Evolutionary conservation across 2,797 vertebrate genomes (phyloP).

Genomic region (Dendrocincla tyrannina): DNA sequence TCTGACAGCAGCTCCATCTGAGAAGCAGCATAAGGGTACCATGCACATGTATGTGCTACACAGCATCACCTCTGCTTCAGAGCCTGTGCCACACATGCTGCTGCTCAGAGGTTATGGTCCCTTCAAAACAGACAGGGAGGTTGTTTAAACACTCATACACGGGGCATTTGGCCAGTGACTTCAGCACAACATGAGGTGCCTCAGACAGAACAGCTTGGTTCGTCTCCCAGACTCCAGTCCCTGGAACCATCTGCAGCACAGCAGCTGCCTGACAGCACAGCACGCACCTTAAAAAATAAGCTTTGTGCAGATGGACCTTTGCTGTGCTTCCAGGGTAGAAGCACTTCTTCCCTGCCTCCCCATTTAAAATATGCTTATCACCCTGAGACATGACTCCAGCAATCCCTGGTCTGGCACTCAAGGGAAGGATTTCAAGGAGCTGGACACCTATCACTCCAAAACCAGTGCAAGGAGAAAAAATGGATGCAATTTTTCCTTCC

Average conservation of each 20-base stretch:
- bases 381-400: background rate
- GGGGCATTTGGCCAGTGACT: background rate
- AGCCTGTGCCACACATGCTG: background rate
- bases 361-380: background rate
- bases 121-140: background rate
- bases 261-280: background rate
- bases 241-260: background rate
- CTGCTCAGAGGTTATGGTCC: background rate
- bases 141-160: background rate
- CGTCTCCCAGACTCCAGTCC: background rate
- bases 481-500: background rate
- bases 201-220: background rate
- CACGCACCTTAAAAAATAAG: rapidly evolving
- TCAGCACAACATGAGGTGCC: background rate
- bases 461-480: background rate
- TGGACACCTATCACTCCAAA: background rate
- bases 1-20: background rate
- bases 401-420: background rate
- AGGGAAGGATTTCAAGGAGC: background rate
- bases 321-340: background rate
- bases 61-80: background rate
- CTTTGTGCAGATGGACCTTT: background rate
- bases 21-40: background rate
- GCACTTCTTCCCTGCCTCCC: background rate
- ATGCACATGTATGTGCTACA: background rate